These are phyloP conservation scores for Drosophila ustulata DNA, from an alignment of 2,888 invertebrate genomes.

Conservation along the genomic window DNA sequence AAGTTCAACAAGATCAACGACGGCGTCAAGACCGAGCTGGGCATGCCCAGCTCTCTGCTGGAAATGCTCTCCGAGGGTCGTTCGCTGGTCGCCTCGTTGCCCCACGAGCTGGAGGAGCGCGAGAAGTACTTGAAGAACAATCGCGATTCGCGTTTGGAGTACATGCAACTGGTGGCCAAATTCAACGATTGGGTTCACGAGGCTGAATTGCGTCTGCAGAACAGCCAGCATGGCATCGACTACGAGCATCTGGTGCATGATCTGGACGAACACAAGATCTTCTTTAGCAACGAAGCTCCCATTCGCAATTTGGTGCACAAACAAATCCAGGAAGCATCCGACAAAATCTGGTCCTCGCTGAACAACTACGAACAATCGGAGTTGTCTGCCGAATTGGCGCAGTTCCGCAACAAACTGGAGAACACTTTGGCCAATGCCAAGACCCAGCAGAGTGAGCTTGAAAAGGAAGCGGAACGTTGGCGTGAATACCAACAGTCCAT, in stretches of 20 bases:
- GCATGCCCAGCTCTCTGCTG: slow-evolving; percentile 91
- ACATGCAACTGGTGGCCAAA: slow-evolving; percentile 91
- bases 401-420: slow-evolving; percentile 92
- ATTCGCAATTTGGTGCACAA: slow-evolving; percentile 93
- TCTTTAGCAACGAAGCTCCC: slow-evolving; percentile 92
- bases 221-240: slow-evolving; percentile 94
- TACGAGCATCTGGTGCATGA: slow-evolving; percentile 93
- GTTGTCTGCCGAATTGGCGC: slow-evolving; percentile 92
- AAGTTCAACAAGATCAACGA: slow-evolving; percentile 90
- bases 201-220: slow-evolving; percentile 91
- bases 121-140: slow-evolving; percentile 92
- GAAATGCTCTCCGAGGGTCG: slow-evolving; percentile 95
- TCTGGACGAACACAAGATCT: slow-evolving; percentile 94
- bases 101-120: slow-evolving; percentile 92
- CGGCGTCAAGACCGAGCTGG: slow-evolving; percentile 90
- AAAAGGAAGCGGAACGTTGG: slow-evolving; percentile 94
- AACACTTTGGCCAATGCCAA: slow-evolving; percentile 94
- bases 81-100: slow-evolving; percentile 91
- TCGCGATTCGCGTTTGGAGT: slow-evolving; percentile 91
- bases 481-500: slow-evolving; percentile 92
- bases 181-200: slow-evolving; percentile 94
- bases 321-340: slow-evolving; percentile 92
- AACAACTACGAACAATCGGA: slow-evolving; percentile 93
- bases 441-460: slow-evolving; percentile 91
- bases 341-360: slow-evolving; percentile 95